These are phyloP conservation scores for Adoxophyes honmai DNA, from an alignment of 1,140 invertebrate species.

Conservation along the genomic window DNA sequence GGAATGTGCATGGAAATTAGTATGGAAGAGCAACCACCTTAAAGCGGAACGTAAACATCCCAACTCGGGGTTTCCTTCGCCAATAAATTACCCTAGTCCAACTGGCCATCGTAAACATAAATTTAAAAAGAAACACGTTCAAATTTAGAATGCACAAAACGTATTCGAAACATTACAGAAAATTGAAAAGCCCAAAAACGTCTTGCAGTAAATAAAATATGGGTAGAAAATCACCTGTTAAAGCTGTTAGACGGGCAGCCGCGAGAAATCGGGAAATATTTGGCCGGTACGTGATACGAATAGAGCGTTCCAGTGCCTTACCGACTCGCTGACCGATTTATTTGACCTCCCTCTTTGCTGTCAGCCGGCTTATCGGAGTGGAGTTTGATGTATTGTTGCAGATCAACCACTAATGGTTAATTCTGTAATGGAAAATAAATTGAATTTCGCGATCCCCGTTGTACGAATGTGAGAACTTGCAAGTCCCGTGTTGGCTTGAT, in stretches of 20 bases:
- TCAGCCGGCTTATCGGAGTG: background rate
- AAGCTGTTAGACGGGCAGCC: slow-evolving; percentile 19
- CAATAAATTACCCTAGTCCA: too few relatives aligned
- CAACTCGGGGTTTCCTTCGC: too few relatives aligned
- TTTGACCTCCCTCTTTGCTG: slow-evolving; percentile 5
- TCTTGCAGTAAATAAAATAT: slow-evolving; percentile 18
- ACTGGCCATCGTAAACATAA: too few relatives aligned
- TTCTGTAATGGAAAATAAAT: slow-evolving; percentile 14
- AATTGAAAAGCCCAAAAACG: slow-evolving; percentile 19
- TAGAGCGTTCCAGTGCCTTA: background rate
- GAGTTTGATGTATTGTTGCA: slow-evolving; percentile 6
- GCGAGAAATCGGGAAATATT: slow-evolving; percentile 25
- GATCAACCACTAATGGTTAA: slow-evolving; percentile 13
- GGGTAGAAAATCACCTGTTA: slow-evolving; percentile 23
- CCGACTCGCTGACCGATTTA: background rate
- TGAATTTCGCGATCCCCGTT: slow-evolving; percentile 1
- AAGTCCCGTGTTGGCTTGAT: background rate
- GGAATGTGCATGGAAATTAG: too few relatives aligned
- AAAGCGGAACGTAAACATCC: too few relatives aligned
- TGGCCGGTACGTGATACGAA: slow-evolving; percentile 22
- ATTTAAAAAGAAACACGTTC: too few relatives aligned
- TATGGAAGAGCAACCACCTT: too few relatives aligned
- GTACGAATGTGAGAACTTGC: background rate
- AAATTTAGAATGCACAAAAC: background rate
- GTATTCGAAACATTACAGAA: background rate